Evolutionary conservation across 2,113 vertebrate genomes (phyloP).

Genomic region (Corapipo altera): DNA sequence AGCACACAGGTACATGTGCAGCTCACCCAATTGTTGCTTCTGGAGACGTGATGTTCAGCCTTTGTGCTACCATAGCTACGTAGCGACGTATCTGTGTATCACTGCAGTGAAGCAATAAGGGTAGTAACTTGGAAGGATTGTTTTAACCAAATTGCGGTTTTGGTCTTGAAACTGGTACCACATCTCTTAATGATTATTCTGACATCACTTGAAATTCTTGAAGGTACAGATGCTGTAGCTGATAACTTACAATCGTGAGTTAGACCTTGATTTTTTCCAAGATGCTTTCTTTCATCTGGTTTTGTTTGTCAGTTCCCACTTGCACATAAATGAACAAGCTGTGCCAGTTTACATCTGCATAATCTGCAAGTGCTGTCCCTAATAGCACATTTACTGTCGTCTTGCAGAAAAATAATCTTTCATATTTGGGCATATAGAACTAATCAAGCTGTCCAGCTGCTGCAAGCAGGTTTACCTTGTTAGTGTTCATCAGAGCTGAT

Average conservation of each 20-base stretch:
- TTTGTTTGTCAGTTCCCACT: background rate
- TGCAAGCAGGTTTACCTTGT: conserved; percentile 19
- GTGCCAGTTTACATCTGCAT: background rate
- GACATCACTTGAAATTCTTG: background rate
- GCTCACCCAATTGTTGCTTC: background rate
- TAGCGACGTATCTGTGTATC: background rate
- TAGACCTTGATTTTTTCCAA: background rate
- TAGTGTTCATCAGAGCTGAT: background rate
- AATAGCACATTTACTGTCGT: background rate
- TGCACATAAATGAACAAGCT: background rate
- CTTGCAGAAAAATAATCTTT: conserved; percentile 20
- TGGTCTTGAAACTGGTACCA: background rate
- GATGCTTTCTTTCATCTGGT: background rate
- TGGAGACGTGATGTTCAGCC: background rate
- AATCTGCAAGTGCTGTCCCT: background rate
- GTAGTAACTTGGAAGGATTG: background rate
- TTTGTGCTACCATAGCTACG: background rate
- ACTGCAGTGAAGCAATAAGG: background rate
- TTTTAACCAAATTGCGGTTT: background rate
- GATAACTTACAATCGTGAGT: background rate
- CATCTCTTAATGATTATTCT: background rate
- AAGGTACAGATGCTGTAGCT: background rate
- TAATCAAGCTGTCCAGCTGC: conserved; percentile 7
- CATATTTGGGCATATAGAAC: background rate
- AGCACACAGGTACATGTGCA: accelerated